Evolutionary conservation across 2,797 vertebrate genomes (phyloP).

Genomic region (Propithecus perrieri): DNA sequence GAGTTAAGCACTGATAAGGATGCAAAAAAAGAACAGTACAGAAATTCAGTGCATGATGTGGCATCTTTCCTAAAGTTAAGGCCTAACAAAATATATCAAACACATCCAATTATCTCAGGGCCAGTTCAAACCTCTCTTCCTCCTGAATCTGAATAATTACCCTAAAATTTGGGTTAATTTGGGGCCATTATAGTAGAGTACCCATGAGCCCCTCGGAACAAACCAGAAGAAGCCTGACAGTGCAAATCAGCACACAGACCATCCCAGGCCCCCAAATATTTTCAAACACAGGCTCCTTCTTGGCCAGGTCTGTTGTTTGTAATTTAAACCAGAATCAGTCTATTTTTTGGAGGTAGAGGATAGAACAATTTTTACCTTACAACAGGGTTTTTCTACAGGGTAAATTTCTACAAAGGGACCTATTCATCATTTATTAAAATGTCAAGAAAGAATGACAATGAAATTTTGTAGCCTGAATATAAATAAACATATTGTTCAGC

Average conservation of each 20-base stretch:
- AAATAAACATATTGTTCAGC: not conserved
- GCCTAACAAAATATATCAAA: not conserved
- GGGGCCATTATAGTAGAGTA: not conserved
- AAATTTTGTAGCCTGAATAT: not conserved
- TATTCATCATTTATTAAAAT: conserved; percentile 24
- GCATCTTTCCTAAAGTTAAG: not conserved
- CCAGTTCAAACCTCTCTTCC: not conserved
- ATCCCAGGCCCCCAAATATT: not conserved
- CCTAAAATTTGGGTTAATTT: not conserved
- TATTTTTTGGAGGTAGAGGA: not conserved
- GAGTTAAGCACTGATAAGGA: not conserved
- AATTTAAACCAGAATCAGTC: conserved; percentile 4
- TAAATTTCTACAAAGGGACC: conserved; percentile 2
- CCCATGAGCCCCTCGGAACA: not conserved
- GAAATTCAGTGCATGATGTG: not conserved
- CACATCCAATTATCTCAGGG: not conserved
- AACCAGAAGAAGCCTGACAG: not conserved
- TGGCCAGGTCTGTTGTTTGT: not conserved
- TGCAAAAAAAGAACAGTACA: not conserved
- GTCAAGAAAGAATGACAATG: conserved; percentile 7
- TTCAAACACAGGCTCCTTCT: not conserved
- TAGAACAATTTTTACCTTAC: not conserved
- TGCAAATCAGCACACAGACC: not conserved
- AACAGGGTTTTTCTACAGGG: not conserved
- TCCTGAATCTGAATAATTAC: not conserved